Evolutionary conservation across 2,113 vertebrate species (phyloP), one percentile per base, ranked within the genome.

Genomic region (Scatophagus argus): DNA sequence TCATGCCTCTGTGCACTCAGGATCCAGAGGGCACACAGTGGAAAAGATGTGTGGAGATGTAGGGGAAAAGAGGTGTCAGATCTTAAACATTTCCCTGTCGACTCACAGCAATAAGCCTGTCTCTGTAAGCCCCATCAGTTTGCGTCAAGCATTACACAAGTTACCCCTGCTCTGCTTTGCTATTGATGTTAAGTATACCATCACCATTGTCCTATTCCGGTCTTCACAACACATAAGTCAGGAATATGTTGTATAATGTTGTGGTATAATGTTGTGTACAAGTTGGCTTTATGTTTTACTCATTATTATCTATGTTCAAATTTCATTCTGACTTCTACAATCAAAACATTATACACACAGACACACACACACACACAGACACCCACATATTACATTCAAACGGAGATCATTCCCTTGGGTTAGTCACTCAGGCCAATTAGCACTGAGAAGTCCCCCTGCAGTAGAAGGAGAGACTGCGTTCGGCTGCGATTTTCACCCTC

Each of bases 381-480:
- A n/a, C n/a, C n/a, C 43, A 49, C 23, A 44, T 54, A 69, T 32
- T 69, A 43, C 64, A 75, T 84, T 88, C 27, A 81, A 83, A 83
- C 47, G 71, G 49, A 61, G 73, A 83, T 83, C 77, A 64, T 68
- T 65, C 80, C 58, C 82, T n/a, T 44, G 79, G 79, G 81, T 76
- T 75, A 29, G 47, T 34, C 81, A 72, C 72, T 70, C 36, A 64
- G 73, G 70, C 83, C 84, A 90, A 89, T 93, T 91, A 90, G 74
- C 49, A 2, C 65, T 60, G 74, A 88, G 82, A 86, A 73, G 44
- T 87, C 75, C 47, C 75, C 69, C 55, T 21, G 23, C 46, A 65
- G 73, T 16, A 74, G 56, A 64, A 68, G 85, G 49, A 41, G 58
- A 68, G 58, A 68, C n/a, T n/a, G 58, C 1, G 41, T 21, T 70